Evolutionary conservation across 2,888 invertebrate genomes (phyloP).

Genomic region (Tortricodes alternella): DNA sequence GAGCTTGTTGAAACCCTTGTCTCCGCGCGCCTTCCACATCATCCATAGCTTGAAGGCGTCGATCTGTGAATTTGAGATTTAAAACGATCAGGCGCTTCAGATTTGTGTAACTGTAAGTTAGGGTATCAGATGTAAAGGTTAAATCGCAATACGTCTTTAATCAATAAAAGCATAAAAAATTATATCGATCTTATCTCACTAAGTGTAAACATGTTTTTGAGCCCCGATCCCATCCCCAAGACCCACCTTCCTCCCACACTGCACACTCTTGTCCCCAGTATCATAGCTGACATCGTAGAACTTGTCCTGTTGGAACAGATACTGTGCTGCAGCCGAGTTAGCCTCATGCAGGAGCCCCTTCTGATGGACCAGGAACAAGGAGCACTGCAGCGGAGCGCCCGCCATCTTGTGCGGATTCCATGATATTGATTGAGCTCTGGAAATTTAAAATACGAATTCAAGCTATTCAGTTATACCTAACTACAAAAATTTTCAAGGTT

Average conservation of each 20-base stretch:
- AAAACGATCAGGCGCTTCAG: neutral
- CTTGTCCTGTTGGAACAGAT: conserved; percentile 93
- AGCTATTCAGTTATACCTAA: neutral
- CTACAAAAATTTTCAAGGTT: too few relatives aligned
- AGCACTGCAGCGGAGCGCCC: conserved; percentile 91
- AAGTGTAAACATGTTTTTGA: too few relatives aligned
- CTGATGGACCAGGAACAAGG: conserved; percentile 85
- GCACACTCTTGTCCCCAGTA: conserved; percentile 93
- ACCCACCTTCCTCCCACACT: conserved; percentile 93
- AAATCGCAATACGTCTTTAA: too few relatives aligned
- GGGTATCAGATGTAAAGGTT: too few relatives aligned
- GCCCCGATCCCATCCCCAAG: too few relatives aligned
- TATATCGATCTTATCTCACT: too few relatives aligned
- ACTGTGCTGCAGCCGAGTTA: conserved; percentile 88
- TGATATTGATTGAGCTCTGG: conserved; percentile 88
- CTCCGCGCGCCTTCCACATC: conserved; percentile 93
- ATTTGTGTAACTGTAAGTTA: too few relatives aligned
- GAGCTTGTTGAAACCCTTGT: conserved; percentile 80
- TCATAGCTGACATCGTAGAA: conserved; percentile 91
- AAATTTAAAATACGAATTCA: conserved; percentile 37
- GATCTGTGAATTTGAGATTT: conserved; percentile 67
- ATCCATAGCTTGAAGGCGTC: conserved; percentile 97
- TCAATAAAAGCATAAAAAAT: too few relatives aligned
- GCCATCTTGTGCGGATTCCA: conserved; percentile 95
- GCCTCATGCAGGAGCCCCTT: conserved; percentile 84